Base-by-base conservation (phyloP, 2,797 vertebrate species). In the Chelidonichthys spinosus region DNA sequence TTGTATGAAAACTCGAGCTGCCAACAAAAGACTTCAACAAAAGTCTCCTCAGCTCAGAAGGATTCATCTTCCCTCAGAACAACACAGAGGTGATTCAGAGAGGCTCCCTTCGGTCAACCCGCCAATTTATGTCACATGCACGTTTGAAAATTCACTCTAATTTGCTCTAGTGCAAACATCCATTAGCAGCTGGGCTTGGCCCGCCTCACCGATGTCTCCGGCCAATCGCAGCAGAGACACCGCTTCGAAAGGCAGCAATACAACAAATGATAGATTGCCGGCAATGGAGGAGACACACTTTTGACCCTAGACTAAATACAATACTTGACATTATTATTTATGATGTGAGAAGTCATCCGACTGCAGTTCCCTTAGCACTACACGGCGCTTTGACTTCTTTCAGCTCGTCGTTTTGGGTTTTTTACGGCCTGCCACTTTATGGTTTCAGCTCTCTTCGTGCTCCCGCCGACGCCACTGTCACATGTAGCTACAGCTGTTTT, bases 111-210 rank as follows among this genome's bases (percentile, higher is more conserved):
- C 7, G 36, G 58, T 39, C 61, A 73, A 46, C 58, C 58, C 37
- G 55, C n/a, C 70, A 69, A 53, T 83, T 78, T 61, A 50, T 61
- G 80, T 72, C 63, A 83, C 11, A n/a, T 33, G 44, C 2, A 6
- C 6, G 6, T 76, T 76, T 43, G 56, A 37, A 79, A 76, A 69
- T 81, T 83, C 47, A 63, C 67, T 58, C 68, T 62, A 69, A 82
- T 78, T 82, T 67, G 35, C 68, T 11, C 1, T 0, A 72, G 43
- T 60, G 42, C 69, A 75, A 84, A 78, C 67, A 73, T 60, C 79
- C 72, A 78, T 82, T 73, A 77, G 68, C 11, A 36, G 43, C 58
- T 74, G 42, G 4, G 52, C 61, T 72, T 37, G 6, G 54, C 46
- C 70, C 69, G 36, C 37, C 43, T 75, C 62, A 25, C 72, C 33